Conservation (phyloP, 2,113 vertebrate genomes). For the Ochotona curzoniae region DNA sequence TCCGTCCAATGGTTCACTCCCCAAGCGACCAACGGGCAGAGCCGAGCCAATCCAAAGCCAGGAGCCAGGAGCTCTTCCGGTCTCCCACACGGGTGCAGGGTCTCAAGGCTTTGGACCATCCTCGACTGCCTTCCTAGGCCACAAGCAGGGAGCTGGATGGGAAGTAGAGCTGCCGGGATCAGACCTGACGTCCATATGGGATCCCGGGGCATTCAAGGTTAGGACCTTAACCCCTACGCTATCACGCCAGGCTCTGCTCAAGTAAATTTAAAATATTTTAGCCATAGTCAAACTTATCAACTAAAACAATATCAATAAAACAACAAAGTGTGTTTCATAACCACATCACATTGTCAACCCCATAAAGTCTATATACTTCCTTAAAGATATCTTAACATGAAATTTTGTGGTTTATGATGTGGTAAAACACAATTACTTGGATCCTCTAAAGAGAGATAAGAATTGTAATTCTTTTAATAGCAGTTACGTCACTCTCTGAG, state of each 20-base stretch:
- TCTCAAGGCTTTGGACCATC: no score
- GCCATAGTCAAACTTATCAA: neutral
- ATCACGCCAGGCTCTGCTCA: neutral
- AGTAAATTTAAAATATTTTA: neutral
- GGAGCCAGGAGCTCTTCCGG: no score
- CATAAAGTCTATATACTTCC: slow-evolving; percentile 25
- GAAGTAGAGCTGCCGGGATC: no score
- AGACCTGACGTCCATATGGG: no score
- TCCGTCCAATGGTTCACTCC: no score
- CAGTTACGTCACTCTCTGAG: neutral
- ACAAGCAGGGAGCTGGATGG: no score
- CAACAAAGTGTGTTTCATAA: slow-evolving; percentile 8
- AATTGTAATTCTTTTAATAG: neutral
- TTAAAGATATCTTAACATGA: neutral
- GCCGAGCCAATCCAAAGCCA: no score
- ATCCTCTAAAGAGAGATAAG: neutral
- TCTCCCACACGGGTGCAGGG: no score
- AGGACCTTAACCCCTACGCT: no score
- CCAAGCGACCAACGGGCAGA: no score
- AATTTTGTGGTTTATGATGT: slow-evolving; percentile 27
- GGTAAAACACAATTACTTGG: neutral
- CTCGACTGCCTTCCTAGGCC: no score
- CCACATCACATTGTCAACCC: neutral
- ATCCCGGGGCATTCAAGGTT: no score
- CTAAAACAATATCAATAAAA: slow-evolving; percentile 22